Conservation (phyloP, 2,797 vertebrate genomes). For the Paguma larvata region DNA sequence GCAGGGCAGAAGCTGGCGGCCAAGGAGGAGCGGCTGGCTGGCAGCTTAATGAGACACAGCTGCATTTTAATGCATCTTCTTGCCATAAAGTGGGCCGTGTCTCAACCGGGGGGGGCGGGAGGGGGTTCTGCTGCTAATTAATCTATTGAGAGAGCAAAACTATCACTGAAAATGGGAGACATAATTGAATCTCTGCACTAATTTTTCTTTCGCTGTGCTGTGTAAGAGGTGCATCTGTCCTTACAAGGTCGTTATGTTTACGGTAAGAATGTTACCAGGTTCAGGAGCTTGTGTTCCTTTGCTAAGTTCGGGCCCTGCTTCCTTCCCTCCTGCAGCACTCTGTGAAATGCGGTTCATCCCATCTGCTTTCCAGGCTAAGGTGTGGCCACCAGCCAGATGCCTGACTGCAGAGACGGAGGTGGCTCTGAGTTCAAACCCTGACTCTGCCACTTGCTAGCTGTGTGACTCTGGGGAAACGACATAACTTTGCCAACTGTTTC, state of each 20-base stretch:
- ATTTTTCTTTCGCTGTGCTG: conserved; percentile 82
- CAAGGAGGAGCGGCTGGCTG: background rate
- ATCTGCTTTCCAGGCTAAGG: background rate
- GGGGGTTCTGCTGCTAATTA: conserved; percentile 85
- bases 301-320: background rate
- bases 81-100: conserved; percentile 58
- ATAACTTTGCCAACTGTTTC: conserved; percentile 13
- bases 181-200: conserved; percentile 85
- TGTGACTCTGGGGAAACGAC: conserved; percentile 1
- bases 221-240: conserved; percentile 69
- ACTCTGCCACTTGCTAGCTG: background rate
- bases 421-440: background rate
- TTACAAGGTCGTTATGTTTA: conserved; percentile 72
- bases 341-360: background rate
- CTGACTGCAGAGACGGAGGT: background rate
- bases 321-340: background rate
- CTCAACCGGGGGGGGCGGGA: conserved; percentile 50
- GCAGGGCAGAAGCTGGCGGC: background rate
- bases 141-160: conserved; percentile 83
- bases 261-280: background rate
- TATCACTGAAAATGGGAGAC: conserved; percentile 81
- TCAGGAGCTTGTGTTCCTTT: background rate
- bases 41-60: conserved; percentile 72
- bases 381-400: background rate
- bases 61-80: conserved; percentile 76